Conservation (phyloP, 2,113 vertebrate genomes). For the Cacatua alba region DNA sequence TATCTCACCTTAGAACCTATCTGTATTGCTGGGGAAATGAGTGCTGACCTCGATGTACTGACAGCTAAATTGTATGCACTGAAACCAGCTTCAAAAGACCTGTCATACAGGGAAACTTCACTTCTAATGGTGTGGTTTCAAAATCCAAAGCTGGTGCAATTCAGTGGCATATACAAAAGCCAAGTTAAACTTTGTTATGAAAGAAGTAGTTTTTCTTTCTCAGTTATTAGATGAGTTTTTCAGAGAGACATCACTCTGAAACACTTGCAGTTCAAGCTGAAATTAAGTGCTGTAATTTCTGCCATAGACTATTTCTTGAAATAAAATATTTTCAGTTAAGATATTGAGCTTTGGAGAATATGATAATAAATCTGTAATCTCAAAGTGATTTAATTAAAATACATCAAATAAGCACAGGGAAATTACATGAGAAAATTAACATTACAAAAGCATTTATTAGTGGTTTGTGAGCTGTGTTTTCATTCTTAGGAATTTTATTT, state of each 20-base stretch:
- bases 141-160: background rate
- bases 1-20: background rate
- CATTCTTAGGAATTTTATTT: background rate
- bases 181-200: background rate
- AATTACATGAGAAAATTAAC: background rate
- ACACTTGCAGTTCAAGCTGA: background rate
- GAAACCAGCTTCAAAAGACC: background rate
- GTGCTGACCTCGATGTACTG: background rate
- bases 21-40: background rate
- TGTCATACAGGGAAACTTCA: background rate
- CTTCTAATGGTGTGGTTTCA: background rate
- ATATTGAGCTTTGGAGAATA: background rate
- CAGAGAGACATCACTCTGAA: background rate
- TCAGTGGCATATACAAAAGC: background rate
- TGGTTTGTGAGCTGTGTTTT: background rate
- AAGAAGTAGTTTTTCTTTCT: background rate
- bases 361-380: background rate
- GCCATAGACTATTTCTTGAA: background rate
- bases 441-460: background rate
- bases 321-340: constrained; percentile 5
- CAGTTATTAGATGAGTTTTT: background rate
- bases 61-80: background rate
- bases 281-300: constrained; percentile 22
- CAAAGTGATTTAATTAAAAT: background rate
- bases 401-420: background rate